These are phyloP conservation scores for Amblyraja radiata DNA, from an alignment of 2,797 vertebrate genomes.

Conservation along the genomic window DNA sequence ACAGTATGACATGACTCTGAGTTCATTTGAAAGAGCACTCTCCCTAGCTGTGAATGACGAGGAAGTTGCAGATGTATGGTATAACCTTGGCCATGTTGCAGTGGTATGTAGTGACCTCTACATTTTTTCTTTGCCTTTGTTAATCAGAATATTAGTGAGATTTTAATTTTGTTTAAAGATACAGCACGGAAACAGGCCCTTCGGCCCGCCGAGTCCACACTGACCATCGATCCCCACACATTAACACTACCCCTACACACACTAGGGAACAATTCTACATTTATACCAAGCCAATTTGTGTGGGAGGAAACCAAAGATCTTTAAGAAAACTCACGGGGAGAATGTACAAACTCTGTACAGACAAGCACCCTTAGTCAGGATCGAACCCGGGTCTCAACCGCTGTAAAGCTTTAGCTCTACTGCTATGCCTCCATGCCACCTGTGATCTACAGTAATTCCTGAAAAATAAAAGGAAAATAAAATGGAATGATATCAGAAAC, in stretches of 20 bases:
- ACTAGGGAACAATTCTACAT: too few relatives aligned
- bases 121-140: not conserved
- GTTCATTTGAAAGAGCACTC: slow-evolving; percentile 86
- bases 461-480: not conserved
- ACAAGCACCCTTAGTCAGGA: too few relatives aligned
- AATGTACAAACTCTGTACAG: too few relatives aligned
- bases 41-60: slow-evolving; percentile 79
- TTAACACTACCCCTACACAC: too few relatives aligned
- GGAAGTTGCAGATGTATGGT: slow-evolving; percentile 92
- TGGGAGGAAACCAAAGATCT: too few relatives aligned
- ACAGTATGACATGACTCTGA: slow-evolving; percentile 97
- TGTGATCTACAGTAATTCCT: not conserved
- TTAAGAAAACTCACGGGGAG: too few relatives aligned
- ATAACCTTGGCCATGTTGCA: slow-evolving; percentile 89
- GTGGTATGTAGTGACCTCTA: slow-evolving; percentile 67
- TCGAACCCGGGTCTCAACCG: too few relatives aligned
- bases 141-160: not conserved
- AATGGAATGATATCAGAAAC: not conserved
- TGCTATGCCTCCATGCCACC: not conserved
- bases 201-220: too few relatives aligned
- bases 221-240: too few relatives aligned
- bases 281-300: too few relatives aligned
- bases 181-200: not conserved
- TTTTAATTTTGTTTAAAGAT: not conserved
- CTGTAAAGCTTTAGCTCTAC: too few relatives aligned